Conservation (phyloP, 2,113 vertebrate species). For the Sceloporus tristichus region DNA sequence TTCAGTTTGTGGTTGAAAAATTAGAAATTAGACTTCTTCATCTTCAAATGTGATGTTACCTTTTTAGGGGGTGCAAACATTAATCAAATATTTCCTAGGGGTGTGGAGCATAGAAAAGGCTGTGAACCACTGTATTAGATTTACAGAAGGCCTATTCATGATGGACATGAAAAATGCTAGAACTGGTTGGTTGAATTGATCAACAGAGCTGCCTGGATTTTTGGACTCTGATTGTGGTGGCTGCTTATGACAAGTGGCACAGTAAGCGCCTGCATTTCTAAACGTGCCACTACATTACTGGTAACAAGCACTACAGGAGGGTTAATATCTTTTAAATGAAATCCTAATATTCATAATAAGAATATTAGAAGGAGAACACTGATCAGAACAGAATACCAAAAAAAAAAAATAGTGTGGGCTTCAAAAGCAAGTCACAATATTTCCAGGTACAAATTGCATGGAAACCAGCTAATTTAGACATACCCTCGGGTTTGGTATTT, state of each 20-base stretch:
- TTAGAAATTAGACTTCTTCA: too few relatives aligned
- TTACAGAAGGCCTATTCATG: neutral
- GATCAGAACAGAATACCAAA: neutral
- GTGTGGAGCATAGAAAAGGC: too few relatives aligned
- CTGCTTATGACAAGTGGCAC: neutral
- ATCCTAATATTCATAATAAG: neutral
- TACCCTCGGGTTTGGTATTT: constrained; percentile 12
- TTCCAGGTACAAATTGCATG: constrained; percentile 34
- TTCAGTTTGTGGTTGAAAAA: too few relatives aligned
- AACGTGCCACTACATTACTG: neutral
- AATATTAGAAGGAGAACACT: neutral
- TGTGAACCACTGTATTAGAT: neutral
- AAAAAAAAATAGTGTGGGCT: constrained; percentile 1
- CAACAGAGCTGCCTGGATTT: neutral
- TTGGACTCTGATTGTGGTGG: neutral
- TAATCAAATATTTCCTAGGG: too few relatives aligned
- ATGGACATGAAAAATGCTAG: neutral
- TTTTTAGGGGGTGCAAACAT: too few relatives aligned
- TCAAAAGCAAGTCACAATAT: constrained; percentile 23
- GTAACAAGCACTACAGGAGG: too few relatives aligned
- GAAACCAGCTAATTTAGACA: constrained; percentile 32
- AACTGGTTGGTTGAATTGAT: neutral
- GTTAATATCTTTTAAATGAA: neutral
- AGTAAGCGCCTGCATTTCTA: neutral
- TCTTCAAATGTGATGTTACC: too few relatives aligned